These are phyloP conservation scores for Druceiella hillmani DNA, from an alignment of 2,888 invertebrate species.

Conservation along the genomic window DNA sequence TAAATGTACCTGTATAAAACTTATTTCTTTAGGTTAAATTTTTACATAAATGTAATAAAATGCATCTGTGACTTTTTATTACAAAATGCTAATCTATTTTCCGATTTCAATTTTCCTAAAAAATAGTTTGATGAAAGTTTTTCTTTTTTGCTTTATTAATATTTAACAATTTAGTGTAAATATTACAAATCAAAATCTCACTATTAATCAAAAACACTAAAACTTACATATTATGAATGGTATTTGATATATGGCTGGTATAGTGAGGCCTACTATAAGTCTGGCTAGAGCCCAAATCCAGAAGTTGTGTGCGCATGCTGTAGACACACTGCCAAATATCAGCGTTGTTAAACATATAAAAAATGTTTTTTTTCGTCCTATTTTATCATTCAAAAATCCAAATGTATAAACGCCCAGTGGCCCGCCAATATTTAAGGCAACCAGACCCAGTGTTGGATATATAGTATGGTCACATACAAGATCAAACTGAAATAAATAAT, in stretches of 20 bases:
- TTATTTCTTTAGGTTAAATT: no score
- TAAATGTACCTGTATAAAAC: no score
- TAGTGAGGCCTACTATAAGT: constrained; percentile 80
- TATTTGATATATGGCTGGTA: constrained; percentile 90
- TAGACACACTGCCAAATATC: constrained; percentile 71
- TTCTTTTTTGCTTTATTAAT: no score
- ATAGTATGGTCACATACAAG: constrained; percentile 83
- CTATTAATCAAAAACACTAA: no score
- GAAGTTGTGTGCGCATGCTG: constrained; percentile 72
- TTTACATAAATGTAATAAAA: no score
- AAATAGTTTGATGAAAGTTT: no score
- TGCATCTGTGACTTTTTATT: no score
- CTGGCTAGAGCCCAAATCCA: constrained; percentile 81
- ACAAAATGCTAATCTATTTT: no score
- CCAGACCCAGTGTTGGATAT: constrained; percentile 82
- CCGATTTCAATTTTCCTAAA: no score
- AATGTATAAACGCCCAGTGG: constrained; percentile 87
- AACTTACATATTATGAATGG: constrained; percentile 89
- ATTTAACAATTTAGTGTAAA: no score
- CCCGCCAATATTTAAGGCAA: constrained; percentile 81
- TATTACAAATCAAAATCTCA: no score
- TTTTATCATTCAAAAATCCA: constrained; percentile 80
- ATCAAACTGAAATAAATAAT: constrained; percentile 70
- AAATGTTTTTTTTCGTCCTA: constrained; percentile 80
- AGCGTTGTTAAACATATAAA: constrained; percentile 81